Conservation (phyloP, 2,888 invertebrate species). For the Odontocolon sp. region DNA sequence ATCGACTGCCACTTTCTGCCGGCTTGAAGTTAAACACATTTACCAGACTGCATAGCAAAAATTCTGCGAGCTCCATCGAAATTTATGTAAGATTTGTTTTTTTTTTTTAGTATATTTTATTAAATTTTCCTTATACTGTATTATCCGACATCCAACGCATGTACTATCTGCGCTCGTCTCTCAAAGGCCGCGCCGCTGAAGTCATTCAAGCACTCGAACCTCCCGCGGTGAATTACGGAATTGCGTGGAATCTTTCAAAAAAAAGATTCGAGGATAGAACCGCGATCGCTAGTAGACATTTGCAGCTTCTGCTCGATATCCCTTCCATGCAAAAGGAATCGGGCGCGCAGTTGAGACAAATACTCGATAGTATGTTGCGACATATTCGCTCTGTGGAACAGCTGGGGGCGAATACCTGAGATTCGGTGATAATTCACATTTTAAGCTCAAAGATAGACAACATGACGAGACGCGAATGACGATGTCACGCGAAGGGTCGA, state of each 20-base stretch:
- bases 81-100: too few relatives aligned
- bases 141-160: constrained; percentile 34
- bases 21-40: too few relatives aligned
- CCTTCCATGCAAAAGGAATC: constrained; percentile 39
- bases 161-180: constrained; percentile 31
- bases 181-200: constrained; percentile 33
- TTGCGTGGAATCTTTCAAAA: constrained; percentile 39
- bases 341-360: constrained; percentile 16
- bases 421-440: constrained; percentile 27
- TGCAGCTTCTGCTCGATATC: constrained; percentile 34
- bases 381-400: constrained; percentile 26
- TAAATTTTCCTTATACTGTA: constrained; percentile 51
- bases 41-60: too few relatives aligned
- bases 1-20: too few relatives aligned
- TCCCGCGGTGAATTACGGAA: constrained; percentile 42
- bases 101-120: constrained; percentile 49
- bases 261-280: constrained; percentile 46
- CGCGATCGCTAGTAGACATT: constrained; percentile 15
- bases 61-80: too few relatives aligned
- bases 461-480: constrained; percentile 41
- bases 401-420: constrained; percentile 25
- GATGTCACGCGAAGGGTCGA: constrained; percentile 10
- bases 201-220: constrained; percentile 26
- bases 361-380: constrained; percentile 14
- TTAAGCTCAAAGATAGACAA: constrained; percentile 31